Evolutionary conservation across 2,888 invertebrate species (phyloP).

Genomic region (Ophioninae sp.): DNA sequence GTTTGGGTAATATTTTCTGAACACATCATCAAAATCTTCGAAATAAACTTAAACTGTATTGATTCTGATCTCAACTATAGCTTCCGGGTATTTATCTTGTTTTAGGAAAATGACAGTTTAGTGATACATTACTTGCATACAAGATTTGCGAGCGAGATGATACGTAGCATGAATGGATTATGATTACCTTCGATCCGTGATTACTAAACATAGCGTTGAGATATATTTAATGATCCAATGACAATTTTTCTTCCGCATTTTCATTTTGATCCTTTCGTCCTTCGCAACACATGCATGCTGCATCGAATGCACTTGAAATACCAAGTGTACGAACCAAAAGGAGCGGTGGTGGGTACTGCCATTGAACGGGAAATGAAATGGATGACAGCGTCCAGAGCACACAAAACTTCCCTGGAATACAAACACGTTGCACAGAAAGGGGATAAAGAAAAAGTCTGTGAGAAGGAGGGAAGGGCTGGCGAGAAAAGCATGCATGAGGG

Average conservation of each 20-base stretch:
- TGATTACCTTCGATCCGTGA: not conserved
- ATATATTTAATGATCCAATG: not conserved
- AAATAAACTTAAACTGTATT: not conserved
- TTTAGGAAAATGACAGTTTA: not conserved
- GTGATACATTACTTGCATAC: not conserved
- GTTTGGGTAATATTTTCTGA: not conserved
- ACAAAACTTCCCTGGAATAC: not conserved
- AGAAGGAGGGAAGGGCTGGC: not conserved
- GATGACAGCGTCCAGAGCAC: not conserved
- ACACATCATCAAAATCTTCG: not conserved
- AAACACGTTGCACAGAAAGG: not conserved
- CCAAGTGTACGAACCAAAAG: not conserved
- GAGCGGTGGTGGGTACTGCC: not conserved
- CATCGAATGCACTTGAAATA: not conserved
- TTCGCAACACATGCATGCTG: not conserved
- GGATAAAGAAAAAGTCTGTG: not conserved
- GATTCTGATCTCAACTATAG: not conserved
- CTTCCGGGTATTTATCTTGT: not conserved
- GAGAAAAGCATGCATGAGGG: not conserved
- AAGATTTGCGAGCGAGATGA: not conserved
- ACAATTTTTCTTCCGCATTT: not conserved
- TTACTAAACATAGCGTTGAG: not conserved
- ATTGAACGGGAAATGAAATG: constrained; percentile 8
- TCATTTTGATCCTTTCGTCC: not conserved
- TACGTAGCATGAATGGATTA: not conserved